A percentile compares a stretch with the other conserved stretches of the same genome.
Evolutionary conservation across 2,888 invertebrate genomes (phyloP).

Genomic region (Hydroisotoma schaefferi): DNA sequence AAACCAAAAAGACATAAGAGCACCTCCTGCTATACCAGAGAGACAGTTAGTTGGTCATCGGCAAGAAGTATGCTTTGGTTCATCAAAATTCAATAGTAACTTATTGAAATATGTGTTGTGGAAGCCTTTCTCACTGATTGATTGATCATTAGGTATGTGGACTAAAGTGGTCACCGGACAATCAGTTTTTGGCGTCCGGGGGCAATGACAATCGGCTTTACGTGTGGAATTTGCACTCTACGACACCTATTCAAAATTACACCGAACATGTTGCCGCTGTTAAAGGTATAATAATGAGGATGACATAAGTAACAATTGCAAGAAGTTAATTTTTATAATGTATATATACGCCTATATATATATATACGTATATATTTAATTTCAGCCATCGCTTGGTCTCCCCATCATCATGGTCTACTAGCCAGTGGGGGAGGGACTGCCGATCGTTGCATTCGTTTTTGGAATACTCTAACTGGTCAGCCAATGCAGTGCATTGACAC

Average conservation of each 20-base stretch:
- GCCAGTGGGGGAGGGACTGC: constrained; percentile 99
- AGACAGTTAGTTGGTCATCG: constrained; percentile 84
- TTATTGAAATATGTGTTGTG: constrained; percentile 1
- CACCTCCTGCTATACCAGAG: constrained; percentile 70
- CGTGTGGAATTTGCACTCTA: constrained; percentile 84
- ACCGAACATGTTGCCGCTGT: constrained; percentile 95
- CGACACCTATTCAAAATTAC: constrained; percentile 89
- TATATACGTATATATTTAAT: constrained; percentile 2
- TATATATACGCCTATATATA: neutral
- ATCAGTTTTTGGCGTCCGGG: constrained; percentile 93
- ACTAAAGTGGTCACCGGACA: constrained; percentile 97
- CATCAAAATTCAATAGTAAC: neutral
- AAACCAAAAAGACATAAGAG: constrained; percentile 87
- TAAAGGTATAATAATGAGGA: constrained; percentile 57
- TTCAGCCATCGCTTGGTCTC: constrained; percentile 94
- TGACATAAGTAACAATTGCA: neutral
- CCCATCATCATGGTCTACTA: constrained; percentile 93
- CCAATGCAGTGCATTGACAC: constrained; percentile 98
- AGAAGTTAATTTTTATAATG: neutral
- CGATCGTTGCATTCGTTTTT: constrained; percentile 85
- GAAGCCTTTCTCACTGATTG: constrained; percentile 3
- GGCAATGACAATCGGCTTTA: constrained; percentile 96
- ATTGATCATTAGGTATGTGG: constrained; percentile 66
- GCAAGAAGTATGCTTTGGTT: constrained; percentile 69
- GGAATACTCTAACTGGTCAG: constrained; percentile 97